These are phyloP conservation scores for Ochropleura leucogaster DNA, from an alignment of 2,888 invertebrate genomes.

Conservation along the genomic window DNA sequence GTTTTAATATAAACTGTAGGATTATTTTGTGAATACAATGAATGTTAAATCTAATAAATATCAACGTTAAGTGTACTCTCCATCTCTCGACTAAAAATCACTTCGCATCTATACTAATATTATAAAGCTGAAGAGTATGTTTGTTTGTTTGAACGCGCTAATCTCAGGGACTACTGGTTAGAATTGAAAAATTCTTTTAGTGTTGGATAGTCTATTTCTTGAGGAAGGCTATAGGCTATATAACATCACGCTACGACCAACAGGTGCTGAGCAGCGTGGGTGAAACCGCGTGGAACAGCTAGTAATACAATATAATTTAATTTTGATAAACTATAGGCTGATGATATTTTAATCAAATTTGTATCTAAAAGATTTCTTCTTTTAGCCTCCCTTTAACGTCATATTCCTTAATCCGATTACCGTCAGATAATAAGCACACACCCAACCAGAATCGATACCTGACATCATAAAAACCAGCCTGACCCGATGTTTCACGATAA, in stretches of 20 bases:
- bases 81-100: too few relatives aligned
- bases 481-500: conserved; percentile 47
- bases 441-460: conserved; percentile 47
- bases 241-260: too few relatives aligned
- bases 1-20: too few relatives aligned
- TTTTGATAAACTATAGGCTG: neutral
- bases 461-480: conserved; percentile 30
- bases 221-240: too few relatives aligned
- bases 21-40: neutral
- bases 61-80: neutral
- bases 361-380: neutral
- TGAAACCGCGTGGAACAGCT: too few relatives aligned
- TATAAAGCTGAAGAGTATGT: too few relatives aligned
- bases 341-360: neutral
- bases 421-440: neutral
- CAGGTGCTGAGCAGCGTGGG: too few relatives aligned
- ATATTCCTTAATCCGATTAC: neutral
- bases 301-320: neutral
- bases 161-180: too few relatives aligned
- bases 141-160: too few relatives aligned
- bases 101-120: too few relatives aligned
- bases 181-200: too few relatives aligned
- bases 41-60: neutral
- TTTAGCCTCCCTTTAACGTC: neutral
- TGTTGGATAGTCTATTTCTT: too few relatives aligned